These are phyloP conservation scores for Anthoscopus minutus DNA, from an alignment of 2,113 vertebrate species.

Conservation along the genomic window DNA sequence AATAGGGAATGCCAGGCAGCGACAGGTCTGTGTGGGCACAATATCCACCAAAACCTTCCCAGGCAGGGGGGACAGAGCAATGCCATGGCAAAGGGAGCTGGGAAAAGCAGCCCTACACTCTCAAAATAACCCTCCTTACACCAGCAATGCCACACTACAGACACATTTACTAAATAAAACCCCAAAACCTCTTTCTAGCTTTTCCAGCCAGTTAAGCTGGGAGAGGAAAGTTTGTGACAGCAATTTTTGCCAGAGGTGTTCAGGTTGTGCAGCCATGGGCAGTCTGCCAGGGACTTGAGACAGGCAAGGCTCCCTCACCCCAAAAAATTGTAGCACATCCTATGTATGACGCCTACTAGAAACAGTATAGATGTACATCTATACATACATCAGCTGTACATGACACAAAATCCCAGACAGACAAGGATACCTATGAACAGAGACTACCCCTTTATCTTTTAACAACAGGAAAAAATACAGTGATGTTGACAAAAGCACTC, in stretches of 20 bases:
- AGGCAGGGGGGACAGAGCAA: background rate
- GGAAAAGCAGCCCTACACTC: background rate
- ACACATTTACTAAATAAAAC: background rate
- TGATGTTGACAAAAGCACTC: slow-evolving; percentile 45
- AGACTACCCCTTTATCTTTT: background rate
- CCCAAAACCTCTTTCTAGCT: background rate
- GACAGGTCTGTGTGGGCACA: accelerated
- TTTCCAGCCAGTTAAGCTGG: background rate
- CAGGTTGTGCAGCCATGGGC: background rate
- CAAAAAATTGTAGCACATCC: background rate
- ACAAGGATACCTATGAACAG: background rate
- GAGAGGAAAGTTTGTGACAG: background rate
- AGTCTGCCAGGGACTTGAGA: background rate
- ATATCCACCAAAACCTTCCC: accelerated
- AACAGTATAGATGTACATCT: background rate
- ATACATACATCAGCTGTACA: background rate
- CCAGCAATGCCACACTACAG: background rate
- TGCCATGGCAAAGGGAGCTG: background rate
- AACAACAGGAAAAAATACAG: slow-evolving; percentile 16
- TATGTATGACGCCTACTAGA: background rate
- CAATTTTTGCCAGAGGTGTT: background rate
- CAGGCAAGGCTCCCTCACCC: background rate
- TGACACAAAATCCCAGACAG: background rate
- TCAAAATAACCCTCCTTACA: background rate
- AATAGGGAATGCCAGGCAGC: background rate